Conservation (phyloP, 2,113 vertebrate species). For the Ophthalmolycus amberensis region DNA sequence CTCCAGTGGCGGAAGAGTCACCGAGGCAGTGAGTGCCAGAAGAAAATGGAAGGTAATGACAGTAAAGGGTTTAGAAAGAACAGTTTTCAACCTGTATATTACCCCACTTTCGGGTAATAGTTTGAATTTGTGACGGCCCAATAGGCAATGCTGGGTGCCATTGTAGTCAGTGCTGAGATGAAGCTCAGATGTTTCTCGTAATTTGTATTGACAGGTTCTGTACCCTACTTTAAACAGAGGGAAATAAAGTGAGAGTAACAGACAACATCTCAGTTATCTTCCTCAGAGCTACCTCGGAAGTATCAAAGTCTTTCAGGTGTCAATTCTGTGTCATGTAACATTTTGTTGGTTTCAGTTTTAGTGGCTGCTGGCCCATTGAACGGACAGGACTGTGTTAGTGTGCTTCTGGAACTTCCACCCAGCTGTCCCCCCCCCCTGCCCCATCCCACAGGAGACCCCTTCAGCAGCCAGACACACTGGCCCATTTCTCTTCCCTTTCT, state of each 20-base stretch:
- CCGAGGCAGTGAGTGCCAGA: background rate
- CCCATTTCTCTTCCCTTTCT: constrained; percentile 70
- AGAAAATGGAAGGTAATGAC: background rate
- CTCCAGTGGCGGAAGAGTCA: background rate
- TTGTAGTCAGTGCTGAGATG: background rate
- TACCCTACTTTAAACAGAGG: no score
- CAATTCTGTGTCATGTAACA: background rate
- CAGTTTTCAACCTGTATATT: background rate
- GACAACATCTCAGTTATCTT: background rate
- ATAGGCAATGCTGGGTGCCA: background rate
- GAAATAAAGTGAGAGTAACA: background rate
- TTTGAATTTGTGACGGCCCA: background rate
- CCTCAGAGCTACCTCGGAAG: background rate
- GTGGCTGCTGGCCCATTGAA: constrained; percentile 65
- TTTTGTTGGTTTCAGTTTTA: background rate
- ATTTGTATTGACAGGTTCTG: background rate
- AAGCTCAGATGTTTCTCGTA: background rate
- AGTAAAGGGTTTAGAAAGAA: background rate
- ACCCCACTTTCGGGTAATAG: no score
- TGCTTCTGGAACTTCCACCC: constrained; percentile 59
- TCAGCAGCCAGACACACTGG: constrained; percentile 75
- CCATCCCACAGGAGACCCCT: constrained; percentile 71
- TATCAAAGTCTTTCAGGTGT: background rate
- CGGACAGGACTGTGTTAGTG: constrained; percentile 59
- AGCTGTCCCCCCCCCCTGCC: constrained; percentile 62